phyloP scores from a whole-genome alignment of 2,113 vertebrate genomes.

The Xiphophorus maculatus region DNA sequence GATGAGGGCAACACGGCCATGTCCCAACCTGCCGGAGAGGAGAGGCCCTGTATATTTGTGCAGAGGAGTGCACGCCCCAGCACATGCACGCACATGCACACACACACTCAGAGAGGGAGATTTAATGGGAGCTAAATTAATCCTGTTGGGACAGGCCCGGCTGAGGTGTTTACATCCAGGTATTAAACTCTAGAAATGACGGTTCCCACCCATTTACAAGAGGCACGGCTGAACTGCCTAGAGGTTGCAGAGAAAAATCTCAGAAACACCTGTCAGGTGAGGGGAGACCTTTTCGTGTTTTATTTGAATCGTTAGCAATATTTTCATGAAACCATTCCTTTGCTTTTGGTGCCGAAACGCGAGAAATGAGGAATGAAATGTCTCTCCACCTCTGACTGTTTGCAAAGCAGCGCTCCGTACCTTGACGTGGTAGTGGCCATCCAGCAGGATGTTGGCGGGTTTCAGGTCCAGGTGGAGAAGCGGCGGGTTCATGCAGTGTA shows the following conservation, averaged over 20 bases:
- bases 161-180: slow-evolving; percentile 78
- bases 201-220: slow-evolving; percentile 73
- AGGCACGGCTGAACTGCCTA: slow-evolving; percentile 52
- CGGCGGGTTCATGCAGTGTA: slow-evolving; percentile 95
- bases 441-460: slow-evolving; percentile 96
- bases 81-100: slow-evolving; percentile 8
- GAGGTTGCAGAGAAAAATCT: slow-evolving; percentile 43
- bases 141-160: slow-evolving; percentile 78
- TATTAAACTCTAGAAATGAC: slow-evolving; percentile 56
- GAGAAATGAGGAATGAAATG: too few species aligned
- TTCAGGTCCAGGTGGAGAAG: slow-evolving; percentile 97
- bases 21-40: slow-evolving; percentile 71
- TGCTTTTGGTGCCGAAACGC: too few species aligned
- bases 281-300: neutral
- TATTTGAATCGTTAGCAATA: too few species aligned
- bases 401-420: slow-evolving; percentile 63
- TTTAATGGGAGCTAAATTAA: slow-evolving; percentile 59
- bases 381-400: too few species aligned
- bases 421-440: slow-evolving; percentile 97
- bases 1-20: slow-evolving; percentile 62
- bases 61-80: slow-evolving; percentile 48
- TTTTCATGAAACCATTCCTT: too few species aligned
- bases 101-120: slow-evolving; percentile 26
- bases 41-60: slow-evolving; percentile 58
- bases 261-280: slow-evolving; percentile 47